Evolutionary conservation across 2,797 vertebrate genomes (phyloP).

Genomic region (Sylvilagus floridanus): DNA sequence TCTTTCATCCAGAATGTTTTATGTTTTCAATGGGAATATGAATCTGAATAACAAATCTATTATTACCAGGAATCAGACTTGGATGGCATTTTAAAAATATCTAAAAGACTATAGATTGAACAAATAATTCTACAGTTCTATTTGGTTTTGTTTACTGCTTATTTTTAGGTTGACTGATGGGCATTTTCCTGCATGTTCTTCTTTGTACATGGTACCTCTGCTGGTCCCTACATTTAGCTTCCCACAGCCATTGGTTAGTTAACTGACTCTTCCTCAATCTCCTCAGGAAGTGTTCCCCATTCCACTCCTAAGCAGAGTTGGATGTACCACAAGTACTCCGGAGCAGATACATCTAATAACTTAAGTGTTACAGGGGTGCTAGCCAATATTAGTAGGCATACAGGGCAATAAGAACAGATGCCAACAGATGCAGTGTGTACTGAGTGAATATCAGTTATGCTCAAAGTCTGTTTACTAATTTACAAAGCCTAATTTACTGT

Average conservation of each 20-base stretch:
- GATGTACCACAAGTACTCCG: background rate
- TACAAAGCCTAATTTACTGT: background rate
- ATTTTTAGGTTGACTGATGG: background rate
- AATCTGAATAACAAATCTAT: background rate
- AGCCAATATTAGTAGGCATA: background rate
- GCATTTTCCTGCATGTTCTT: background rate
- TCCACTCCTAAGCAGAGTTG: background rate
- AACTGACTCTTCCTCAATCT: background rate
- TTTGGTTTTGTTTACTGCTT: background rate
- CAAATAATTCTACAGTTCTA: background rate
- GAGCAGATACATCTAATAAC: background rate
- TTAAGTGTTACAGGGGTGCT: background rate
- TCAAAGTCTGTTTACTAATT: background rate
- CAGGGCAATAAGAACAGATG: slow-evolving; percentile 12
- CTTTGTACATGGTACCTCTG: background rate
- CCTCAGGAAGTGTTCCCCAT: background rate
- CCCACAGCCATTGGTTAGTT: background rate
- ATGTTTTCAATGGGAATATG: background rate
- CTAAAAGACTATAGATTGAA: background rate
- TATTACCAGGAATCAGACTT: background rate
- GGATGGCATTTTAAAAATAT: background rate
- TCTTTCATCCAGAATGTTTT: background rate
- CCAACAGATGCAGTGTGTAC: background rate
- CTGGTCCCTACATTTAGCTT: background rate
- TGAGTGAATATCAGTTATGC: background rate